Percentiles rank a stretch among this genome's conserved stretches.
phyloP scores from a whole-genome alignment of 2,888 invertebrate genomes.

The Cheilosia scutellata region DNA sequence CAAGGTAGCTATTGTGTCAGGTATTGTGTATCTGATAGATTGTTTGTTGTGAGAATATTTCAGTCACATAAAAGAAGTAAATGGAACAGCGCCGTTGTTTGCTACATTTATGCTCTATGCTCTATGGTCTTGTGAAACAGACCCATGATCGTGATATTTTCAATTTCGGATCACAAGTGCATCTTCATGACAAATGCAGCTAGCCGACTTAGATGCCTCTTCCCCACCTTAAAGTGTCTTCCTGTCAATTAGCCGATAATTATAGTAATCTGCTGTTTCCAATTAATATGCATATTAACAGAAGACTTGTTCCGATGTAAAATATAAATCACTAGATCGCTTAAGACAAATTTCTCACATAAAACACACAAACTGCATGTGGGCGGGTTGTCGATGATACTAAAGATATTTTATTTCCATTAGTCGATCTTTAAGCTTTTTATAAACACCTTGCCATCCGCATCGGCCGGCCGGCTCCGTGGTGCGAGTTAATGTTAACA shows the following conservation, averaged over 20 bases:
- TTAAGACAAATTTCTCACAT: background rate
- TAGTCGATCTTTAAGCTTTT: conserved; percentile 1
- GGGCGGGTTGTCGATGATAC: conserved; percentile 4
- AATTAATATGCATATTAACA: background rate
- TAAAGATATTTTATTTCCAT: background rate
- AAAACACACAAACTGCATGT: conserved; percentile 4
- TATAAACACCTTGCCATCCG: background rate
- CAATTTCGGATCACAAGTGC: conserved; percentile 11
- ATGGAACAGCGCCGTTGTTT: background rate
- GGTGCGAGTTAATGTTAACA: conserved; percentile 9
- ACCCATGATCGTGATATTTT: conserved; percentile 17
- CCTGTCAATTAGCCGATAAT: background rate
- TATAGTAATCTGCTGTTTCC: background rate
- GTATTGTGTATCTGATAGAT: conserved; percentile 68
- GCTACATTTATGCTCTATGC: no score
- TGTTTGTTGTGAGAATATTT: conserved; percentile 61
- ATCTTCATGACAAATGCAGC: conserved; percentile 1
- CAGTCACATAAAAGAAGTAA: background rate
- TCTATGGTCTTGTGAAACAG: background rate
- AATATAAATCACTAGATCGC: background rate
- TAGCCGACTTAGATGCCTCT: no score
- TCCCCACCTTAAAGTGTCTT: background rate
- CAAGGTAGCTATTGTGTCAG: conserved; percentile 21
- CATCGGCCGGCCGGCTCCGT: background rate
- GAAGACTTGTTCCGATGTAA: background rate